Base-by-base conservation (phyloP, 2,113 vertebrate species). In the Hoplias malabaricus region DNA sequence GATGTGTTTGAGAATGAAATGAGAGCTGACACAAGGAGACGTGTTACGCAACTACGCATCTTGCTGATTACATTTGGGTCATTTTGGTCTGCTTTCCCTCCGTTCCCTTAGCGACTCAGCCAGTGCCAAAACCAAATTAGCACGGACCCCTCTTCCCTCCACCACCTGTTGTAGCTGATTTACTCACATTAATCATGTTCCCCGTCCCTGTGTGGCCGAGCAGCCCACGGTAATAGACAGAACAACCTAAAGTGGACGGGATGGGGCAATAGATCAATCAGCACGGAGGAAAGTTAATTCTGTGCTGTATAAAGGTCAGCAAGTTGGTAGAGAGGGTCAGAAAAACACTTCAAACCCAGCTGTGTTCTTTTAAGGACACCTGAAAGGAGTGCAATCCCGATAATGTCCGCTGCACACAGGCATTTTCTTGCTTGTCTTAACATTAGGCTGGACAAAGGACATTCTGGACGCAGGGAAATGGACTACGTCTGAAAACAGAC, bases 81-180 rank as follows among this genome's bases (percentile, higher is more conserved):
- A 71, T 74, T 56, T 66, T 34, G 27, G 62, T 82, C 73, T 80
- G 57, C 50, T 69, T 85, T 21, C 25, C 63, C n/a, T 21, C 38
- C 3, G 80, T 91, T 86, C 68, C 83, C 75, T 73, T 68, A 53
- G 83, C 69, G 84, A 90, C 85, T 11, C 67, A 61, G 66, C 76
- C 73, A 67, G 77, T 62, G 50, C 62, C 48, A n/a, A 53, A 84
- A 78, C 62, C 76, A 59, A 73, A 86, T 82, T 83, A 82, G 69
- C 70, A 54, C 10, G 66, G 81, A 46, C 54, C 40, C 80, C 80
- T 84, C 82, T 4, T n/a, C 21, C 43, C 73, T n/a, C 74, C 54
- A 61, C 81, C 83, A 84, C 86, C 83, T 85, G 88, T 84, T 89
- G 83, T 54, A 80, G 4, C 66, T 11, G 63, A 81, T 23, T 29